Base-by-base conservation (phyloP, 2,797 vertebrate species). In the Typhlichthys subterraneus region DNA sequence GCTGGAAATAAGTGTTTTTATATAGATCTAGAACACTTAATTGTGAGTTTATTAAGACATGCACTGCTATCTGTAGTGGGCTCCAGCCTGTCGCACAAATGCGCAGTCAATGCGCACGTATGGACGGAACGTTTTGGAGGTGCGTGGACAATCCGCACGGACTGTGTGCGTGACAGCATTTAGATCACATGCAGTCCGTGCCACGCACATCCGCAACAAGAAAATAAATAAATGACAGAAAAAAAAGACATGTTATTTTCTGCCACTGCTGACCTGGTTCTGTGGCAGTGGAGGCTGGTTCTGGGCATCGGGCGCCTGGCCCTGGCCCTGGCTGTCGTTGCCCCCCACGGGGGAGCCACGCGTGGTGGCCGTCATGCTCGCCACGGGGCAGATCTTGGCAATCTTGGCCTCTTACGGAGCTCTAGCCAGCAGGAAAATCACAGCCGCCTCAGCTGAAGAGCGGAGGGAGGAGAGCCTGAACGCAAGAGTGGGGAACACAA, bases 351-450 rank as follows among this genome's bases (percentile, higher is more conserved):
- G 98, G 96, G 98, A 99, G 95, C 98, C 98, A 98, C 97, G 98
- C 91, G 98, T 99, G 93, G 98, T 99, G 97, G 98, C 98, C 91
- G 98, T 99, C 98, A 99, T 99, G 96, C 95, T 99, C 96, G 98
- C 97, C 94, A 99, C 96, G 79, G 97, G 97, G 95, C 97, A 99
- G 94, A 99, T 98, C 94, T 98, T 99, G 98, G 98, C 97, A 99
- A 99, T 99, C 96, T 99, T 99, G 97, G 97, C 97, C 96, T 95
- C 93, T 98, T 98, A 99, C 92, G 95, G 96, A 92, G 96, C 94
- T 92, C 95, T 95, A 85, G 92, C 92, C 87, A 95, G 91, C 90
- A 95, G 95, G 94, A 93, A 98, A 99, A 96, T 97, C 94, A 98
- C 94, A 95, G 95, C 96, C 95, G 94, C 91, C 95, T 98, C 94